phyloP scores from a whole-genome alignment of 2,888 invertebrate species.

The Laothoe populi region DNA sequence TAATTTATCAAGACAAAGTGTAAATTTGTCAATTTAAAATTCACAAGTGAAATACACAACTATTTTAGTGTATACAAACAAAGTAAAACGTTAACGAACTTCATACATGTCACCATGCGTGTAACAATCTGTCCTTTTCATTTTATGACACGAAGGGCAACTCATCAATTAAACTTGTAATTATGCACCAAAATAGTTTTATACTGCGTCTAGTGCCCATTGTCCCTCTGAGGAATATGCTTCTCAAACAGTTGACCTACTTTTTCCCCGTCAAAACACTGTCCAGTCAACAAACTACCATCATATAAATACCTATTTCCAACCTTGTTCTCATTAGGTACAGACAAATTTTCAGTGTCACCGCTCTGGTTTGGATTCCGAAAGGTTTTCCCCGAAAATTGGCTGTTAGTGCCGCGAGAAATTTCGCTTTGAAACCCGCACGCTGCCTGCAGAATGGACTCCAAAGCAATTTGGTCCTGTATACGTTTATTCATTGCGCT shows the following conservation, averaged over 20 bases:
- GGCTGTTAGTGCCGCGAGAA: constrained; percentile 43
- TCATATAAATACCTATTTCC: constrained; percentile 60
- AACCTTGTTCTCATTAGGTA: constrained; percentile 56
- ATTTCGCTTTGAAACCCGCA: constrained; percentile 53
- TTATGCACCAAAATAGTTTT: constrained; percentile 39
- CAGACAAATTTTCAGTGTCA: constrained; percentile 55
- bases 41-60: neutral
- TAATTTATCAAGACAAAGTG: neutral
- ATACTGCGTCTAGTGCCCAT: constrained; percentile 40
- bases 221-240: constrained; percentile 72
- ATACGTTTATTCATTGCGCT: constrained; percentile 73
- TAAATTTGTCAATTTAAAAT: neutral
- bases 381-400: constrained; percentile 48
- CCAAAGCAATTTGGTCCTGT: constrained; percentile 71
- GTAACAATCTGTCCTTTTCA: neutral
- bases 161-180: constrained; percentile 2
- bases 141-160: neutral
- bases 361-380: constrained; percentile 55
- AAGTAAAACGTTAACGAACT: neutral
- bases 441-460: constrained; percentile 67
- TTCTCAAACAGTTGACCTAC: constrained; percentile 70
- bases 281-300: constrained; percentile 56
- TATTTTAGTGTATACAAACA: neutral
- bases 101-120: neutral
- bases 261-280: constrained; percentile 66